Conservation (phyloP, 2,888 invertebrate species). For the Dryococelus australis region DNA sequence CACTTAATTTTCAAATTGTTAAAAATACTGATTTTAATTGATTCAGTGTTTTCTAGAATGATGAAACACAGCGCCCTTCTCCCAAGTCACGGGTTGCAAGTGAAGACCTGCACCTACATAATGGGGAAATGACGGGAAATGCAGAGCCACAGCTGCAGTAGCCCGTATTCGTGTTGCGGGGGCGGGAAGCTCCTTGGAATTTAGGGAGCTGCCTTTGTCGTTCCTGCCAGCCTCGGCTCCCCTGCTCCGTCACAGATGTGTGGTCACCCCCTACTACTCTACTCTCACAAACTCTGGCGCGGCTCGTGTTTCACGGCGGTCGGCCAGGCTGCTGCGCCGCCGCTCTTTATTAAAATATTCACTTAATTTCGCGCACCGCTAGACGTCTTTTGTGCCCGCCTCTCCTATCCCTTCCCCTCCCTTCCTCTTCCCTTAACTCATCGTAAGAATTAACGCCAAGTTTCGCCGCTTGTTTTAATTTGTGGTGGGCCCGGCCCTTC, state of each 20-base stretch:
- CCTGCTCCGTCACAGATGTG: neutral
- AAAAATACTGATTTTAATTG: no score
- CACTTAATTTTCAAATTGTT: no score
- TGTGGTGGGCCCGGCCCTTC: neutral
- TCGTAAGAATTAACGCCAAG: neutral
- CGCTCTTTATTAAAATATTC: constrained; percentile 6
- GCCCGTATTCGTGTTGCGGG: no score
- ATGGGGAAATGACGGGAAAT: no score
- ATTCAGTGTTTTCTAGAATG: no score
- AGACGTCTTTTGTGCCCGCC: neutral
- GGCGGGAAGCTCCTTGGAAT: no score
- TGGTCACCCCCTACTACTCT: neutral
- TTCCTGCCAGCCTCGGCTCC: neutral
- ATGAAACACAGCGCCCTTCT: no score
- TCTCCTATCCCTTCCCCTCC: no score
- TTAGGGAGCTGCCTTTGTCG: no score
- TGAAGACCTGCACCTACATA: no score
- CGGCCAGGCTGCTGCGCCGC: neutral
- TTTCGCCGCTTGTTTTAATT: constrained; percentile 16
- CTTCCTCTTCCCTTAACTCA: neutral
- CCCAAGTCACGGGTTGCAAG: no score
- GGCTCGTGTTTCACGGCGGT: neutral
- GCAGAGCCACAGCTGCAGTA: no score
- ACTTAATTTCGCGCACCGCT: neutral
- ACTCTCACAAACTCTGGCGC: neutral